Evolutionary conservation across 2,888 invertebrate genomes (phyloP).

Genomic region (Troides helena): DNA sequence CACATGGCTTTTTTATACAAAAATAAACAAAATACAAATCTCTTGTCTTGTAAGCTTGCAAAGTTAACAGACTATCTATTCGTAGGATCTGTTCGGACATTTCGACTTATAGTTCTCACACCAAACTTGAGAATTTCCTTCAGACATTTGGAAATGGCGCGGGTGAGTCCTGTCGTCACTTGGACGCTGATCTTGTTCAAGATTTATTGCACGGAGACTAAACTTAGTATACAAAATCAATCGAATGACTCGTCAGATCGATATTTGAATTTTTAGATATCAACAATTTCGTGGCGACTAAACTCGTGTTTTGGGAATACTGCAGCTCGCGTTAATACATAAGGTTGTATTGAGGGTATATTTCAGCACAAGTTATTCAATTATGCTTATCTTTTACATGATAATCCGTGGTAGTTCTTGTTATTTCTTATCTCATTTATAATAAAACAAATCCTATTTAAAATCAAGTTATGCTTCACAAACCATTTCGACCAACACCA

Average conservation of each 20-base stretch:
- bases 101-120: slow-evolving; percentile 33
- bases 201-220: slow-evolving; percentile 63
- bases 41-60: slow-evolving; percentile 55
- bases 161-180: slow-evolving; percentile 44
- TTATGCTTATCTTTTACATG: background rate
- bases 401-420: too few relatives aligned
- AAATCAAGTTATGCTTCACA: too few relatives aligned
- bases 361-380: background rate
- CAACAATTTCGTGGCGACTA: slow-evolving; percentile 4
- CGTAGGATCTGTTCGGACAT: slow-evolving; percentile 45
- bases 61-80: slow-evolving; percentile 54
- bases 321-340: background rate
- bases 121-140: slow-evolving; percentile 36
- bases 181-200: slow-evolving; percentile 64
- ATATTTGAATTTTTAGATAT: slow-evolving; percentile 52
- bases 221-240: slow-evolving; percentile 55
- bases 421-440: too few relatives aligned
- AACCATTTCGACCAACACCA: too few relatives aligned
- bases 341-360: background rate
- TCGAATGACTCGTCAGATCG: slow-evolving; percentile 48
- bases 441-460: too few relatives aligned
- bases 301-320: slow-evolving; percentile 5
- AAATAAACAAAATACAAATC: slow-evolving; percentile 63
- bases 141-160: slow-evolving; percentile 43
- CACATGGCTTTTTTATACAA: slow-evolving; percentile 38